phyloP scores from a whole-genome alignment of 2,888 invertebrate species.

The Cephus pygmeus region DNA sequence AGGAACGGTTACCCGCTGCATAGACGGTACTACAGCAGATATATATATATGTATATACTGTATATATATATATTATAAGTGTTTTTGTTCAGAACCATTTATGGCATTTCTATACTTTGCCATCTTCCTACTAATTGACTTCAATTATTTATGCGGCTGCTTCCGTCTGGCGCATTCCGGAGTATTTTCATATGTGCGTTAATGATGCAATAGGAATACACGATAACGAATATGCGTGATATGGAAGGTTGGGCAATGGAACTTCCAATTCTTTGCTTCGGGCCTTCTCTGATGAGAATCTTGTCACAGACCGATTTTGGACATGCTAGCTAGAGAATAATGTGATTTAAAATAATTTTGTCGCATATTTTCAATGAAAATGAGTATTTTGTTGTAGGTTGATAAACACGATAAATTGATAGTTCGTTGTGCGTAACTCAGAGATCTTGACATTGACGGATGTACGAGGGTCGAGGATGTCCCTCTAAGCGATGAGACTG shows the following conservation, averaged over 20 bases:
- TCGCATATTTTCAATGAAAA: neutral
- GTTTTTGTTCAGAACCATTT: neutral
- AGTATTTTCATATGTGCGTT: neutral
- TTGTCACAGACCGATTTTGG: neutral
- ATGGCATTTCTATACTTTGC: neutral
- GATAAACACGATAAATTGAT: neutral
- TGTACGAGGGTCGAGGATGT: neutral
- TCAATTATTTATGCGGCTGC: neutral
- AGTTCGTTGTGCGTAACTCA: neutral
- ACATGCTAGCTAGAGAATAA: neutral
- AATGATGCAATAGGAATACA: neutral
- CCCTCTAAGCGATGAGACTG: neutral
- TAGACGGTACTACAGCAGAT: neutral
- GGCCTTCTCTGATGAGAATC: neutral
- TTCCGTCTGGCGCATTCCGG: neutral
- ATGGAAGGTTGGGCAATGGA: neutral
- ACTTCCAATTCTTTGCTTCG: neutral
- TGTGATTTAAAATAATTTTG: neutral
- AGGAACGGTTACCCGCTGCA: neutral
- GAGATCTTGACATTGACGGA: neutral
- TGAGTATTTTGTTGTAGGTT: neutral
- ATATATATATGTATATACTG: no score
- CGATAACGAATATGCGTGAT: neutral
- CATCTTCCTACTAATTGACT: neutral
- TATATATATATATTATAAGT: neutral